Conservation (phyloP, 2,113 vertebrate species). For the Leiothrix lutea region DNA sequence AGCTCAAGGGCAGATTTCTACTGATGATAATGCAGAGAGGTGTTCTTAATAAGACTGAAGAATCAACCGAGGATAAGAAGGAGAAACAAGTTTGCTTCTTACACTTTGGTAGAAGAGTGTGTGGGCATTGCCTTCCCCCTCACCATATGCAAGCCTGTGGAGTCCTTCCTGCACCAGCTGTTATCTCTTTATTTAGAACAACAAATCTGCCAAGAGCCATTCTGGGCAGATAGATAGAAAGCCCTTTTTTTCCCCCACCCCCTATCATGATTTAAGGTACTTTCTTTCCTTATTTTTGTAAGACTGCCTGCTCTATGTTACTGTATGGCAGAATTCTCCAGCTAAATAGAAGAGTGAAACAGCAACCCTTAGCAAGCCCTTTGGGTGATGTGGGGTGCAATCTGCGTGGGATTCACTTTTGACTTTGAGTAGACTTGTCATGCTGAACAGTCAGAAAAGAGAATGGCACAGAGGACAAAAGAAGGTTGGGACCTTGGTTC, state of each 20-base stretch:
- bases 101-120: background rate
- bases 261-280: background rate
- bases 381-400: background rate
- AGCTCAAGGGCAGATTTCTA: background rate
- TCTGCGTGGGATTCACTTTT: background rate
- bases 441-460: background rate
- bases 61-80: background rate
- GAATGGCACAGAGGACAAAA: background rate
- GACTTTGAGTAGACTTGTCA: background rate
- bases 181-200: constrained; percentile 17
- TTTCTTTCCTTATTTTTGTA: background rate
- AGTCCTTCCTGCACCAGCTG: constrained; percentile 37
- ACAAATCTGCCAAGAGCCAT: background rate
- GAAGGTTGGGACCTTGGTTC: background rate
- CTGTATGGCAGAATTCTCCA: background rate
- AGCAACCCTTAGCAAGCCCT: background rate
- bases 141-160: constrained; percentile 33
- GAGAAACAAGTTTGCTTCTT: constrained; percentile 1
- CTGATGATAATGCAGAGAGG: background rate
- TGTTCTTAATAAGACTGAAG: background rate
- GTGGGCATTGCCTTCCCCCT: constrained; percentile 43
- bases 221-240: background rate
- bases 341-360: background rate
- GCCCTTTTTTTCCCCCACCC: background rate
- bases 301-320: background rate